These are phyloP conservation scores for Poeciliopsis retropinna DNA, from an alignment of 2,113 vertebrate genomes.

Conservation along the genomic window DNA sequence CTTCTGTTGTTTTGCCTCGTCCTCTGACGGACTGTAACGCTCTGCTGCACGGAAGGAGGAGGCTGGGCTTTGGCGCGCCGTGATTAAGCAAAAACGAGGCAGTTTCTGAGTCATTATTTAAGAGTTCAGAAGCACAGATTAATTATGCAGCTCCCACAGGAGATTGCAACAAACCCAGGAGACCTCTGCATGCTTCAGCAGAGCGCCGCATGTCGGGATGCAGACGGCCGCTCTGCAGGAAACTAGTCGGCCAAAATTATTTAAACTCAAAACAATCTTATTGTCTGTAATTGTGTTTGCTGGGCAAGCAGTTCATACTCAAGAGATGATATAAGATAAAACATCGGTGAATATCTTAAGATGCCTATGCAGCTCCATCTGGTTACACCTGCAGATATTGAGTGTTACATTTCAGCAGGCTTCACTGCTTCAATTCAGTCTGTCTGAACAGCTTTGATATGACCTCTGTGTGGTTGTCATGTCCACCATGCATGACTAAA, in stretches of 20 bases:
- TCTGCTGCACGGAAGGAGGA: background rate
- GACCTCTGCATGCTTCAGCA: background rate
- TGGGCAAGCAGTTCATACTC: constrained; percentile 24
- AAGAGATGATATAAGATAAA: constrained; percentile 22
- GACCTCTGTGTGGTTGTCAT: background rate
- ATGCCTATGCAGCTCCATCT: constrained; percentile 32
- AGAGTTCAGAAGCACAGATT: background rate
- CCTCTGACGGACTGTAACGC: background rate
- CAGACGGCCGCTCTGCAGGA: background rate
- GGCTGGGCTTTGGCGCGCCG: constrained; percentile 6
- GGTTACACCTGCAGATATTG: constrained; percentile 33
- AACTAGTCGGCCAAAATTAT: background rate
- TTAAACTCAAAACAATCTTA: constrained; percentile 19
- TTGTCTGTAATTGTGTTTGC: constrained; percentile 27
- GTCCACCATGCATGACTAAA: background rate
- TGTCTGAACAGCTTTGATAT: background rate
- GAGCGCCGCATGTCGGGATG: background rate
- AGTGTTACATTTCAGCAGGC: background rate
- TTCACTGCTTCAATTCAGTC: background rate
- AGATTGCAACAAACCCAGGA: constrained; percentile 7
- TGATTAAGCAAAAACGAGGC: constrained; percentile 8
- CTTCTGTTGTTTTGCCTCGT: background rate
- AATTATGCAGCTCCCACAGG: constrained; percentile 2
- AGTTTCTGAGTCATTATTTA: background rate
- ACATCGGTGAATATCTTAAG: constrained; percentile 61